Percentiles rank a stretch among this genome's conserved stretches.
phyloP scores from a whole-genome alignment of 2,113 vertebrate genomes.

The Thalassarche chlororhynchos region DNA sequence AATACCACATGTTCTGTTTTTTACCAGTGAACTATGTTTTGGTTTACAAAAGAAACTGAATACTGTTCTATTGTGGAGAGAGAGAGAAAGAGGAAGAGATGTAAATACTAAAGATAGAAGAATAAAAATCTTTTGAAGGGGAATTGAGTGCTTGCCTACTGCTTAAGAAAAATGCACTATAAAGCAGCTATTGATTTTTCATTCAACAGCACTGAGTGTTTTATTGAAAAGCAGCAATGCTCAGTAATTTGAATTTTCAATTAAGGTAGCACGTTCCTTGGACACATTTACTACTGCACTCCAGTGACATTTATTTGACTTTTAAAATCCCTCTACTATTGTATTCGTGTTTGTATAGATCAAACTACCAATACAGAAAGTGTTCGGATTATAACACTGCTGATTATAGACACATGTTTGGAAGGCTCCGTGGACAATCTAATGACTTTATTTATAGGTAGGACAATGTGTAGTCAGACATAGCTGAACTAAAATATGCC shows the following conservation, averaged over 20 bases:
- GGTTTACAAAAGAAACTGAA: background rate
- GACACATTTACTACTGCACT: slow-evolving; percentile 54
- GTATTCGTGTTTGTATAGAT: slow-evolving; percentile 54
- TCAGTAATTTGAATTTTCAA: slow-evolving; percentile 71
- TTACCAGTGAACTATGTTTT: background rate
- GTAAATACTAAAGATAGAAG: slow-evolving; percentile 44
- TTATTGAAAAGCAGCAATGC: slow-evolving; percentile 56
- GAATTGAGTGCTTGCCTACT: slow-evolving; percentile 44
- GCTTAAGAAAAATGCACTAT: slow-evolving; percentile 66
- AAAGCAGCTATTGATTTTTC: slow-evolving; percentile 71
- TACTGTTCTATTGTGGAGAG: background rate
- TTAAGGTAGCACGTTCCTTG: slow-evolving; percentile 55
- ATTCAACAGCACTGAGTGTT: slow-evolving; percentile 56
- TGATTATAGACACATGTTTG: slow-evolving; percentile 35
- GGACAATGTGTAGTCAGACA: background rate
- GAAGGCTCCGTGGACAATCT: background rate
- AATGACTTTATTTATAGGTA: slow-evolving; percentile 33
- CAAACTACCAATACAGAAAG: slow-evolving; percentile 36
- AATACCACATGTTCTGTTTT: background rate
- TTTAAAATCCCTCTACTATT: slow-evolving; percentile 59
- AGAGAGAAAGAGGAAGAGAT: background rate
- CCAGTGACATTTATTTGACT: slow-evolving; percentile 67
- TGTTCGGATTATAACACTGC: slow-evolving; percentile 17
- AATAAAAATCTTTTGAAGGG: slow-evolving; percentile 49
- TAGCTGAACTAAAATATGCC: background rate